Evolutionary conservation across 2,113 vertebrate genomes (phyloP).

Genomic region (Corythaixoides concolor): DNA sequence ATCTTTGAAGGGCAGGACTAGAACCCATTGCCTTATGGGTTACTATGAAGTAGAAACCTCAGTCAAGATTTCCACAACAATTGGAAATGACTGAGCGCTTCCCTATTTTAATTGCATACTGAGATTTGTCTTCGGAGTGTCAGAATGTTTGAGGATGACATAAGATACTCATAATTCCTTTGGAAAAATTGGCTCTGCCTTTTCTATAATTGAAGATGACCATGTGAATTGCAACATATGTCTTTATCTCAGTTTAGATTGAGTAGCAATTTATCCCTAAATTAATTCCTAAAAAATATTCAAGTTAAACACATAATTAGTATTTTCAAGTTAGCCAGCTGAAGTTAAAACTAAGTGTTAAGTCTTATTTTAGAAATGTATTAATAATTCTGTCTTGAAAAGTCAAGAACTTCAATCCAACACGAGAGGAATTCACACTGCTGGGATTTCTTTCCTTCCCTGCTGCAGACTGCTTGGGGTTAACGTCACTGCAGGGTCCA

Average conservation of each 20-base stretch:
- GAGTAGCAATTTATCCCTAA: background rate
- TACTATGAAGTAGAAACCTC: background rate
- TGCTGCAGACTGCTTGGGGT: background rate
- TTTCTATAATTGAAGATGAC: background rate
- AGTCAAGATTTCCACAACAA: background rate
- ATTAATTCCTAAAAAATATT: background rate
- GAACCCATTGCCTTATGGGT: background rate
- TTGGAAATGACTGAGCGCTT: background rate
- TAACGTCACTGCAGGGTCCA: background rate
- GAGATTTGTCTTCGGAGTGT: background rate
- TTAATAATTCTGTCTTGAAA: background rate
- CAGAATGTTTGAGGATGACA: background rate
- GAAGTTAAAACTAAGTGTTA: background rate
- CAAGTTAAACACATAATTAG: background rate
- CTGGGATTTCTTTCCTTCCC: background rate
- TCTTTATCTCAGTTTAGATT: background rate
- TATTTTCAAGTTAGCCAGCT: background rate
- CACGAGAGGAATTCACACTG: rapidly evolving
- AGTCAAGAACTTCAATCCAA: background rate
- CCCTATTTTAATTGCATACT: background rate
- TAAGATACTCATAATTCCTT: background rate
- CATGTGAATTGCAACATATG: rapidly evolving
- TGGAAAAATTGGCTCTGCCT: background rate
- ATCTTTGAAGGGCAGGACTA: background rate
- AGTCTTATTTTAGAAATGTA: background rate